Percentiles rank a stretch among this genome's conserved stretches.
Evolutionary conservation across 1,140 invertebrate genomes (phyloP).

Genomic region (Halictus rubicundus): DNA sequence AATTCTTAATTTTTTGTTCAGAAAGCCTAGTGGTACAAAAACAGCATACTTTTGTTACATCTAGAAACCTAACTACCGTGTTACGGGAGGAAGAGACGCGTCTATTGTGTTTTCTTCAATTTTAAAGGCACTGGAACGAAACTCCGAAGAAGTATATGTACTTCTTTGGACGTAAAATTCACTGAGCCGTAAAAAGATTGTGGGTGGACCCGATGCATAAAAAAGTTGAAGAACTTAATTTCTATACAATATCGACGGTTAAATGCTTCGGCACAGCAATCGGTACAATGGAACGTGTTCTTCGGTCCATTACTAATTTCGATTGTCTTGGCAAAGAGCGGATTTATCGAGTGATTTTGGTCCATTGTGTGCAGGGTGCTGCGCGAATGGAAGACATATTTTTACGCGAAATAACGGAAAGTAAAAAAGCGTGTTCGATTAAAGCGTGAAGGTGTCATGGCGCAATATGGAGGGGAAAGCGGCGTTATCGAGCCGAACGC

Average conservation of each 20-base stretch:
- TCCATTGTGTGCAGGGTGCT: neutral
- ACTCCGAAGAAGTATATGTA: neutral
- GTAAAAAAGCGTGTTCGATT: constrained; percentile 43
- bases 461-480: constrained; percentile 39
- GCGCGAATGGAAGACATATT: neutral
- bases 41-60: too few species aligned
- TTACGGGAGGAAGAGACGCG: too few species aligned
- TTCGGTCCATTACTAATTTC: neutral
- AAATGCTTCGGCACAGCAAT: neutral
- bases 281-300: constrained; percentile 7
- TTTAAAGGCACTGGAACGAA: too few species aligned
- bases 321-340: neutral
- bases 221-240: too few species aligned
- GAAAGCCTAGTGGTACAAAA: too few species aligned
- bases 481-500: constrained; percentile 14
- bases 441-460: constrained; percentile 34
- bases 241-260: neutral
- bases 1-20: too few species aligned
- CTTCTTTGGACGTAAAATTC: neutral
- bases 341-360: neutral
- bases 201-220: too few species aligned
- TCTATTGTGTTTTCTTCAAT: too few species aligned
- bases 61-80: too few species aligned
- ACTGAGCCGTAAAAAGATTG: too few species aligned
- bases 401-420: constrained; percentile 18